Evolutionary conservation across 92 coral and sea anemone genomes (phyloP).

Genomic region (Palythoa heliodiscus): DNA sequence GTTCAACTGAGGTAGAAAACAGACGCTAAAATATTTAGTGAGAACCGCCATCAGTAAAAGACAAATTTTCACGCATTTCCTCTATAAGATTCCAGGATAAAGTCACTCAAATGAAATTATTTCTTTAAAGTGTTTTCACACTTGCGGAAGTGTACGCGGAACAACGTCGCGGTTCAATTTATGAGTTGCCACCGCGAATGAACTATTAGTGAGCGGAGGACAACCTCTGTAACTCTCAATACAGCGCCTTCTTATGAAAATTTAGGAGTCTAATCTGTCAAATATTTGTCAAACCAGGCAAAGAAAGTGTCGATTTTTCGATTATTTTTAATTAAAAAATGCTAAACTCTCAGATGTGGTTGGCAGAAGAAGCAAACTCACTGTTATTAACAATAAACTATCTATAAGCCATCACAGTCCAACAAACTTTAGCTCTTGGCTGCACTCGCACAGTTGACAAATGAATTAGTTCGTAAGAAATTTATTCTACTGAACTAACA

Average conservation of each 20-base stretch:
- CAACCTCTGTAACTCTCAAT: constrained; percentile 8
- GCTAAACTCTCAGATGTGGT: constrained; percentile 67
- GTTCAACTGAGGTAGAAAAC: constrained; percentile 34
- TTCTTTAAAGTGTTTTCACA: constrained; percentile 65
- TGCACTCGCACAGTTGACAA: constrained; percentile 19
- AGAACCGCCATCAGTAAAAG: constrained; percentile 55
- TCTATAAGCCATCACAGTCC: constrained; percentile 65
- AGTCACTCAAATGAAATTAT: constrained; percentile 62
- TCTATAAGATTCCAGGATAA: constrained; percentile 57
- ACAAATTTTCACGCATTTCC: constrained; percentile 57
- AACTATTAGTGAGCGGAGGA: constrained; percentile 28
- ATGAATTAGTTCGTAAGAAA: constrained; percentile 82
- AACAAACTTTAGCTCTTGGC: constrained; percentile 1
- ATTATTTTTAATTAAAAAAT: constrained; percentile 85
- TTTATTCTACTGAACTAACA: constrained; percentile 94
- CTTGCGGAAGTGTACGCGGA: constrained; percentile 32
- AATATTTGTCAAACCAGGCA: constrained; percentile 81
- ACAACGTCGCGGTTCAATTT: constrained; percentile 39
- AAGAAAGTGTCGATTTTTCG: constrained; percentile 76
- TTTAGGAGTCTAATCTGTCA: constrained; percentile 50
- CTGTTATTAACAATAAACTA: constrained; percentile 61
- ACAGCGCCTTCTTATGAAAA: constrained; percentile 34
- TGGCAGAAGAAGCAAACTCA: constrained; percentile 62
- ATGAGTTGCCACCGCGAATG: constrained; percentile 35
- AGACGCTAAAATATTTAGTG: constrained; percentile 45